phyloP scores from a whole-genome alignment of 2,888 invertebrate species.

The Drosophila limbata region DNA sequence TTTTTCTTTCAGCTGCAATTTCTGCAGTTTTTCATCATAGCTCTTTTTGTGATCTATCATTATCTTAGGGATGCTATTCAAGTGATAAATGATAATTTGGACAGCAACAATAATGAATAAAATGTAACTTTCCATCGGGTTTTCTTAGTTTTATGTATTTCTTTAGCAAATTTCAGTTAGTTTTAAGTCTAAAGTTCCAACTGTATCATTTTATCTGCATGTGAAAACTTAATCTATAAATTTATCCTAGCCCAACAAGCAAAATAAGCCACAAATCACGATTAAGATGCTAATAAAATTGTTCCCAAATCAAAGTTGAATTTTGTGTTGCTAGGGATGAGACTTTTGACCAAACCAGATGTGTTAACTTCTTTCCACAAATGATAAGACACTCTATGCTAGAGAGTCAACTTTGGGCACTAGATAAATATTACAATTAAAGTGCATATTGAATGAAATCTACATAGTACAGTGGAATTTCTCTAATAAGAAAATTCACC shows the following conservation, averaged over 20 bases:
- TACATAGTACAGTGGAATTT: no score
- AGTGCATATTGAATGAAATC: not conserved
- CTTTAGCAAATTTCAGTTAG: not conserved
- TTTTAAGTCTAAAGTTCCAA: conserved; percentile 6
- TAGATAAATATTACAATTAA: not conserved
- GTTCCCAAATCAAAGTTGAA: conserved; percentile 81
- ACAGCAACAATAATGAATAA: conserved; percentile 38
- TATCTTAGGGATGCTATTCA: conserved; percentile 55
- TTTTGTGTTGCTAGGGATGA: conserved; percentile 65
- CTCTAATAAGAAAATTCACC: no score
- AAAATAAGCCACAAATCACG: conserved; percentile 74
- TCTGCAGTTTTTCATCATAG: conserved; percentile 42
- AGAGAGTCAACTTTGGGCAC: no score
- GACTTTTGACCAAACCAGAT: not conserved
- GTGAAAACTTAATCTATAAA: conserved; percentile 77
- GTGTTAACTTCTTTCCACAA: not conserved
- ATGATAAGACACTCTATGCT: not conserved
- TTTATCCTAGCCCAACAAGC: conserved; percentile 63
- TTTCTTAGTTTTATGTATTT: not conserved
- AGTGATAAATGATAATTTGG: conserved; percentile 59
- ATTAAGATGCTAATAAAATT: conserved; percentile 82
- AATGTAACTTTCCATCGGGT: not conserved
- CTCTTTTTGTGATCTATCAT: conserved; percentile 46
- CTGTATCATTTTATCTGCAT: conserved; percentile 47
- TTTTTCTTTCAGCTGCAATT: conserved; percentile 42